Evolutionary conservation across 2,113 vertebrate species (phyloP), one percentile per base, ranked within the genome.

Genomic region (Aspiorhynchus laticeps): DNA sequence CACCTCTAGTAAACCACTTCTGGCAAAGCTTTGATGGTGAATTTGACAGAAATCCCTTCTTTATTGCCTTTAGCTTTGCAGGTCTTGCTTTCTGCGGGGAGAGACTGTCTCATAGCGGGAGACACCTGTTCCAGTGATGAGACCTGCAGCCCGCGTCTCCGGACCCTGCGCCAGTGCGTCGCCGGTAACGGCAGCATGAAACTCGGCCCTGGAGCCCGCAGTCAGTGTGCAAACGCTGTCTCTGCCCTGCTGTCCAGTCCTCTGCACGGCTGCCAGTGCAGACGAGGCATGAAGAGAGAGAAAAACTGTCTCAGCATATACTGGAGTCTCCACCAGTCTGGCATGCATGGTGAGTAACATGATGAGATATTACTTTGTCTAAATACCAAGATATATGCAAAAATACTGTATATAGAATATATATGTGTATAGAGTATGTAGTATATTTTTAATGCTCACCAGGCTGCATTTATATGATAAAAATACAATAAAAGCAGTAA

Each of bases 281-380:
- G 96, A 85, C 87, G 97, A 0, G 97, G 97, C 87, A 98, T 98
- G 97, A 98, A 97, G 85, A 97, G 95, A 89, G 97, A 98, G 90
- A 98, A 98, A 90, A 97, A 97, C 92, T 98, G 97, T 85, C 89
- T 98, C 14, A 97, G 97, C 0, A 97, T 98, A 93, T 98, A 98
- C 93, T 98, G 97, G 97, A 98, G 97, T 92, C 96, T 98, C 81
- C 96, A 97, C 88, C 97, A 98, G 91, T 97, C 97, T 0, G 87
- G 97, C 86, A 94, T 97, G 85, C 97, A 97, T 87, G 97, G 97
- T 97, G 63, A 90, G 93, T 46, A 48, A 71, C 38, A 83, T 59
- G 41, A n/a, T 2, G 79, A 15, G 46, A 12, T 26, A 10, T 38
- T 7, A 36, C 67, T 36, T 19, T 17, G 2, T 71, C 8, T 71